Percentiles rank a stretch among this genome's conserved stretches.
These are phyloP conservation scores for Drosophila grimshawi DNA, from an alignment of 1,140 invertebrate genomes.

Conservation along the genomic window DNA sequence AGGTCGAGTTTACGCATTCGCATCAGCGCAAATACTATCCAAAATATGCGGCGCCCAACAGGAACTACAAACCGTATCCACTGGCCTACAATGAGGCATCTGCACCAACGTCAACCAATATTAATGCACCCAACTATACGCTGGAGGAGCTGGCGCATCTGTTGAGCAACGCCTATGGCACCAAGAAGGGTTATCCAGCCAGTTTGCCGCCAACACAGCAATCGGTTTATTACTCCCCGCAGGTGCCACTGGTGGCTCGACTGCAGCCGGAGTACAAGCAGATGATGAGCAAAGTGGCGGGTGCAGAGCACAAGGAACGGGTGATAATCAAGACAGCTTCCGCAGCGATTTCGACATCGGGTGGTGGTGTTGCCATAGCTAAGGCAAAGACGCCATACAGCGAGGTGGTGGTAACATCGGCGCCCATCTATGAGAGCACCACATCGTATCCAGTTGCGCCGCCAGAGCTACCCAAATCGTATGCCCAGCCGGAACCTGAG, in stretches of 20 bases:
- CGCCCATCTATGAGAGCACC: constrained; percentile 59
- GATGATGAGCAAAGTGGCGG: constrained; percentile 37
- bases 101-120: constrained; percentile 34
- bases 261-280: constrained; percentile 25
- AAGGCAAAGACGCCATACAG: constrained; percentile 66
- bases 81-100: constrained; percentile 46
- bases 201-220: constrained; percentile 27
- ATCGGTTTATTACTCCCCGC: constrained; percentile 52
- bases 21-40: constrained; percentile 64
- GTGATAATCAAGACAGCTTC: constrained; percentile 35
- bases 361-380: constrained; percentile 42
- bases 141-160: constrained; percentile 69
- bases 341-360: constrained; percentile 33
- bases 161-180: constrained; percentile 64
- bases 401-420: constrained; percentile 60
- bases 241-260: neutral
- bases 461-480: constrained; percentile 40
- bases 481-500: constrained; percentile 16
- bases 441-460: constrained; percentile 56
- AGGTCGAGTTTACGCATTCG: constrained; percentile 65
- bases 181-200: constrained; percentile 47
- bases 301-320: constrained; percentile 2
- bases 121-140: constrained; percentile 69
- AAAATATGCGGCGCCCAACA: constrained; percentile 44
- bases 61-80: constrained; percentile 57